A percentile compares a stretch with the other conserved stretches of the same genome.
These are phyloP conservation scores for Stictonetta naevosa DNA, from an alignment of 2,113 vertebrate genomes.

Conservation along the genomic window DNA sequence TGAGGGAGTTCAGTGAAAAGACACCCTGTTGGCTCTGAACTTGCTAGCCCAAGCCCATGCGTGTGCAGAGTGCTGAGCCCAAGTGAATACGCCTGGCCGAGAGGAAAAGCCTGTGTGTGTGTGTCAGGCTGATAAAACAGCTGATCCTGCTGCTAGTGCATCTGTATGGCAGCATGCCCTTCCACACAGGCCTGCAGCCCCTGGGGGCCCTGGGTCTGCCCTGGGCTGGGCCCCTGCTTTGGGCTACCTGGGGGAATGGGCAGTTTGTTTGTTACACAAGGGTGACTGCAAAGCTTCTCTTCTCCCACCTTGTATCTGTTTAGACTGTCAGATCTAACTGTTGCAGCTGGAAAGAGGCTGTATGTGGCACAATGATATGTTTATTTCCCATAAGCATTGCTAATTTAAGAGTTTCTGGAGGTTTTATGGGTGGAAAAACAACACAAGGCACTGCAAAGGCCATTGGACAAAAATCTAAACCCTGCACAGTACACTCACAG, in stretches of 20 bases:
- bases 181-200: fast-evolving
- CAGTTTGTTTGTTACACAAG: background rate
- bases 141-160: background rate
- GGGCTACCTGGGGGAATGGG: fast-evolving
- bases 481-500: background rate
- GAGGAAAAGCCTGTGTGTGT: background rate
- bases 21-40: slow-evolving; percentile 28
- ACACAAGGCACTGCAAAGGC: background rate
- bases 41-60: background rate
- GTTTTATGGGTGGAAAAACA: background rate
- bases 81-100: background rate
- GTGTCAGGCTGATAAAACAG: slow-evolving; percentile 57
- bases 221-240: background rate
- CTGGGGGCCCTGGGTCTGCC: background rate
- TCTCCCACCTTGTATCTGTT: background rate
- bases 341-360: background rate
- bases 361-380: background rate
- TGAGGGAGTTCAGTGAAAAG: slow-evolving; percentile 3
- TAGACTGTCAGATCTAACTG: background rate
- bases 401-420: background rate
- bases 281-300: background rate
- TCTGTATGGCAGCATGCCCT: background rate
- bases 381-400: background rate
- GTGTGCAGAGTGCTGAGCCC: background rate
- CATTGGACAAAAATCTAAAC: background rate